Evolutionary conservation across 2,113 vertebrate genomes (phyloP), one percentile per base, ranked within the genome.

Genomic region (Stictonetta naevosa): DNA sequence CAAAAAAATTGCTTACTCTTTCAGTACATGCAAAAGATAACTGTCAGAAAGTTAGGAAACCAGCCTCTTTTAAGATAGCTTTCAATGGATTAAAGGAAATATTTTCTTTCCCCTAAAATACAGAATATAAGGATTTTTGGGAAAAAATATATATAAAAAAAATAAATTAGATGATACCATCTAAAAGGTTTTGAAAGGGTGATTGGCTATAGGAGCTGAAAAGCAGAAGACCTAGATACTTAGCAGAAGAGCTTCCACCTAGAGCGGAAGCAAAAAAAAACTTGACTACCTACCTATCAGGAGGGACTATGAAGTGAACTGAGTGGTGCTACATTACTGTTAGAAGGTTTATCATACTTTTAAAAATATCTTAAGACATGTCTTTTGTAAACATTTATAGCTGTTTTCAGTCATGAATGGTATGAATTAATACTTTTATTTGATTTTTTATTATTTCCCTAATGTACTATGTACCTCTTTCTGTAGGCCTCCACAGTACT

Each of bases 381-480:
- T 56, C 21, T 68, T 56, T 60, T 62, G 20, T 18, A 63, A 89
- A 13, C 6, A 77, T 66, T 63, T 46, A 26, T 40, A 76, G 15
- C 8, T 19, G 6, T 56, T 52, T 1, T n/a, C 1, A 9, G 38
- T 56, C 69, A 75, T 46, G 3, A 83, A 59, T 16, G 50, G 11
- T 36, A 42, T 17, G 5, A 82, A 46, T 62, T 66, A 76, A 50
- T 40, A 34, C 7, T 71, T 67, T 2, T 17, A 23, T 89, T 68
- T 48, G 8, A 60, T 66, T 36, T 16, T 62, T 55, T 58, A 28
- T 31, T 60, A 40, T 74, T 91, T 7, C 6, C 59, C 2, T 75
- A 0, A 0, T 29, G 12, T n/a, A 33, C 4, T 40, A 3, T 80
- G n/a, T 69, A 4, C 1, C 8, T 14, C 8, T 83, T 79, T 69